phyloP scores from a whole-genome alignment of 2,797 vertebrate species.

The Tragopan temminckii region DNA sequence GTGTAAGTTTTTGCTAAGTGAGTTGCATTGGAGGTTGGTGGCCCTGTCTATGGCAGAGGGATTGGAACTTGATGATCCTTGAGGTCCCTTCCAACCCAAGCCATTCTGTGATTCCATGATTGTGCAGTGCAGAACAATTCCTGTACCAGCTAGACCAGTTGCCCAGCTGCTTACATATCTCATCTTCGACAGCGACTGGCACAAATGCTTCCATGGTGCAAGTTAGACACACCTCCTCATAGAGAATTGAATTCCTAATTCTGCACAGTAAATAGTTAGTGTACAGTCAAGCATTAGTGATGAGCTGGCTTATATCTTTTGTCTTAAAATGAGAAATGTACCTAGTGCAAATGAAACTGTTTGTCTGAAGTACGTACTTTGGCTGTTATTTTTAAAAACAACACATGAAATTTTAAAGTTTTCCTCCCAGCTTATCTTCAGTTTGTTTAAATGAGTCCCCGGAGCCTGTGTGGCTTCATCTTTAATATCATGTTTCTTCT shows the following conservation, averaged over 20 bases:
- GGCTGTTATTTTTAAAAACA: background rate
- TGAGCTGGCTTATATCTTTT: background rate
- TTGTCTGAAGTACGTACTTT: background rate
- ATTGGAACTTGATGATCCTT: no score
- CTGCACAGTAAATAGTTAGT: background rate
- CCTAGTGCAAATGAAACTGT: fast-evolving
- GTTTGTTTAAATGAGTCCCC: background rate
- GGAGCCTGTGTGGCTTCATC: background rate
- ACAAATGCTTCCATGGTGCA: background rate
- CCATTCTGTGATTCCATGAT: no score
- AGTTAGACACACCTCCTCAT: background rate
- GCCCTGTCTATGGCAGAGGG: no score
- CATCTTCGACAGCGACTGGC: background rate
- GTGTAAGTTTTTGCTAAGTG: background rate
- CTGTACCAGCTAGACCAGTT: background rate
- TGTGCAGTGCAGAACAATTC: background rate
- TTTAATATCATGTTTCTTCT: constrained; percentile 14
- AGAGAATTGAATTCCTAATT: background rate
- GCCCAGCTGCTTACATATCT: background rate
- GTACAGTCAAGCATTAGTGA: background rate
- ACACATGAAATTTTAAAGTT: background rate
- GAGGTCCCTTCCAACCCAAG: no score
- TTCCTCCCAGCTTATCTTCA: background rate
- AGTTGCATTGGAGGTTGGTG: background rate
- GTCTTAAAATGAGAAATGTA: background rate